Evolutionary conservation across 2,797 vertebrate genomes (phyloP).

Genomic region (Sebastes kiyomatsui): DNA sequence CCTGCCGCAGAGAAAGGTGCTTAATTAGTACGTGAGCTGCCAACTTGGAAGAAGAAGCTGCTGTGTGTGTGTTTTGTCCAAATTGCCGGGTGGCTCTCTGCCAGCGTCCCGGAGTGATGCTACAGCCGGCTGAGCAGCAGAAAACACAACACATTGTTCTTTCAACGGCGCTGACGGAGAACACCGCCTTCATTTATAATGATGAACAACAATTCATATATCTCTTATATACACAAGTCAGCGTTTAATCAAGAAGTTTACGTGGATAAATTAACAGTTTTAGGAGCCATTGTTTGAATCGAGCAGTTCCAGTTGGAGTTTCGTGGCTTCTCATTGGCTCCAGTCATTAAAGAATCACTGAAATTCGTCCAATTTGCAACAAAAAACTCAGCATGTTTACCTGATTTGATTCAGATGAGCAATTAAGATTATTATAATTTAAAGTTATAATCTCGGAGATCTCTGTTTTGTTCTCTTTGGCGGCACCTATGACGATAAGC

Average conservation of each 20-base stretch:
- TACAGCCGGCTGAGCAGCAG: not conserved
- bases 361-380: not conserved
- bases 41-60: not conserved
- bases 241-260: not conserved
- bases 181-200: not conserved
- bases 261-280: not conserved
- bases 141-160: not conserved
- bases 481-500: too few relatives aligned
- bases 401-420: not conserved
- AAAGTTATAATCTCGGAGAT: too few relatives aligned
- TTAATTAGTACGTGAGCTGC: not conserved
- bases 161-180: not conserved
- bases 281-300: not conserved
- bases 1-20: slow-evolving; percentile 1
- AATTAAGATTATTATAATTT: not conserved
- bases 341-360: not conserved
- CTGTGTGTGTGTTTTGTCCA: slow-evolving; percentile 2
- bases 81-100: not conserved
- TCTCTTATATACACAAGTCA: not conserved
- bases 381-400: not conserved
- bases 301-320: too few relatives aligned
- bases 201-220: too few relatives aligned
- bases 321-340: too few relatives aligned
- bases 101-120: slow-evolving; percentile 11
- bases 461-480: too few relatives aligned